Evolutionary conservation across 2,113 vertebrate species (phyloP), one percentile per base, ranked within the genome.

Genomic region (Oreochromis tanganicae): DNA sequence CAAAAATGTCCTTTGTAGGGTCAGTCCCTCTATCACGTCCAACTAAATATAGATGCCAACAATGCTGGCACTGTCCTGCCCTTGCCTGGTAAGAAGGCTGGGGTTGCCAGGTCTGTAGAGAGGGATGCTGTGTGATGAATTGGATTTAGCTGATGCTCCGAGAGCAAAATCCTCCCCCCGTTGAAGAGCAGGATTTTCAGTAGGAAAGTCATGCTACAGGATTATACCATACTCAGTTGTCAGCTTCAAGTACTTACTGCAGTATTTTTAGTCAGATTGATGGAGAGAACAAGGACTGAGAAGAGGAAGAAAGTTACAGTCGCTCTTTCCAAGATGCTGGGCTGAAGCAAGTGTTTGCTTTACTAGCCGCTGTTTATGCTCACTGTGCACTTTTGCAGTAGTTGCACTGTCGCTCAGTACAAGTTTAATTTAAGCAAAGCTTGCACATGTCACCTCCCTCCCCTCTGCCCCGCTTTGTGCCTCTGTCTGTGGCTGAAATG

Each of bases 71-170:
- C 80, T 84, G 84, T 84, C 57, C 86, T 85, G 75, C 91, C 90
- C 92, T 90, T 89, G 85, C 90, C 84, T 81, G 87, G 90, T 87
- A 86, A 63, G 86, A 61, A 89, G 66, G 57, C 88, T 32, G 43
- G 84, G 89, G 92, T 92, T 95, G 90, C 91, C 93, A 94, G 92
- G 82, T 95, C 92, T 95, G 89, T 81, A 71, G 91, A 92, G 90
- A 89, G 83, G 82, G 89, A 88, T 91, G 93, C 92, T 93, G 92
- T 85, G 89, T 92, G 92, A 93, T 94, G 94, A 94, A 95, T 92
- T 90, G 91, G 92, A 94, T 95, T 95, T 93, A 93, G 81, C 89
- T 29, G 89, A 88, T 73, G 73, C 91, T 89, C 79, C 0, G 79
- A 83, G 84, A 92, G 86, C 87, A 87, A 90, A 89, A 90, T 85